These are phyloP conservation scores for rat (Rattus norvegicus) DNA, from an alignment of 2,113 vertebrate genomes.

Conservation along the genomic window DNA sequence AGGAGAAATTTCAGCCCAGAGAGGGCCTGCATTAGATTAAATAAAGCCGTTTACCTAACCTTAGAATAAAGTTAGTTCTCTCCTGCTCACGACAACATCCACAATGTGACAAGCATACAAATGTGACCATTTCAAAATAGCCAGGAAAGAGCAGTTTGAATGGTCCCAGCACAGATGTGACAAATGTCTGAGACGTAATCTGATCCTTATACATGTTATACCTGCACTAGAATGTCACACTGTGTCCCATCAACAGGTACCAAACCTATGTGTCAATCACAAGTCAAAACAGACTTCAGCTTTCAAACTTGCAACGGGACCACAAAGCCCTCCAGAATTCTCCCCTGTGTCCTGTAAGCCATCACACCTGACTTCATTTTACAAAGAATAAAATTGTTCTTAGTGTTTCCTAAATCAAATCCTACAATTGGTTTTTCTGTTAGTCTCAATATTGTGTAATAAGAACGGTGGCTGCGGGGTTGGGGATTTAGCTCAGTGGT, in stretches of 20 bases:
- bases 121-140: not conserved
- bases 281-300: not conserved
- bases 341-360: not conserved
- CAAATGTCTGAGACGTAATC: not conserved
- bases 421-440: not conserved
- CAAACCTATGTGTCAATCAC: too few species aligned
- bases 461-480: not conserved
- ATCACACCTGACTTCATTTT: not conserved
- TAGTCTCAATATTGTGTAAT: not conserved
- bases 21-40: not conserved
- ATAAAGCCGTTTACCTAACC: not conserved
- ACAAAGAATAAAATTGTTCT: not conserved
- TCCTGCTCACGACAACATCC: not conserved
- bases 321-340: not conserved
- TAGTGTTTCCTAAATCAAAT: not conserved
- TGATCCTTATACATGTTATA: too few species aligned
- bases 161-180: not conserved
- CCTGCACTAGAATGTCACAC: not conserved
- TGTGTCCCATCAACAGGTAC: too few species aligned
- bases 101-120: not conserved
- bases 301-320: not conserved
- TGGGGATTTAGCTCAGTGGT: too few species aligned
- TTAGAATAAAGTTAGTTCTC: not conserved
- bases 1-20: not conserved
- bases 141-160: not conserved